phyloP scores from a whole-genome alignment of 2,113 vertebrate species.

The Macrotis lagotis region DNA sequence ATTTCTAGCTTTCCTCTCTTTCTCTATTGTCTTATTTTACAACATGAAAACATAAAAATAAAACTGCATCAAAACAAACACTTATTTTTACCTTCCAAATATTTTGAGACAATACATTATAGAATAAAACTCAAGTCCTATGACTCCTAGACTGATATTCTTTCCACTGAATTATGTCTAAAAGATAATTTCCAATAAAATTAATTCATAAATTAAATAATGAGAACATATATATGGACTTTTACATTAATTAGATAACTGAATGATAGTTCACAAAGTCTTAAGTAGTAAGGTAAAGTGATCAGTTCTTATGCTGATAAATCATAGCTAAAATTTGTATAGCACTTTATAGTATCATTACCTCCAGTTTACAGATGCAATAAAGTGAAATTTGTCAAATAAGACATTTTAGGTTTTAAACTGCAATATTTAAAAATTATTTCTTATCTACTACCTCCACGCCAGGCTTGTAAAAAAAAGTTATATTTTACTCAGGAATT shows the following conservation, averaged over 20 bases:
- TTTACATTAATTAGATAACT: conserved; percentile 40
- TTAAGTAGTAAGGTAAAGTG: conserved; percentile 19
- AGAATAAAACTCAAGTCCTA: background rate
- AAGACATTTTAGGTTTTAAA: conserved; percentile 37
- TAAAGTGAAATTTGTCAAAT: conserved; percentile 17
- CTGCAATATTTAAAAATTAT: conserved; percentile 45
- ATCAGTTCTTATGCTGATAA: background rate
- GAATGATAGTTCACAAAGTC: conserved; percentile 22
- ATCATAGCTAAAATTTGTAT: background rate
- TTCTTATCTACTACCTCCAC: conserved; percentile 25
- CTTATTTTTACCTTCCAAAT: background rate
- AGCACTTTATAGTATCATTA: background rate
- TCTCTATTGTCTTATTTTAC: conserved; percentile 1
- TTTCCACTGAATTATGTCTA: background rate
- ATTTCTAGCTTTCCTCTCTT: background rate
- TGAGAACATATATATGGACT: conserved; percentile 12
- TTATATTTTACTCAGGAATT: conserved; percentile 12
- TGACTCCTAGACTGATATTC: background rate
- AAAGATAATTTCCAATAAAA: background rate
- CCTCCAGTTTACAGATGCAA: background rate
- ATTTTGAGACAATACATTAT: background rate
- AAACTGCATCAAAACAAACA: background rate
- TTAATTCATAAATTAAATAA: background rate
- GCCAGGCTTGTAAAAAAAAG: background rate
- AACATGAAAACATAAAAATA: background rate